Base-by-base conservation (phyloP, 1,140 invertebrate genomes). In the Zaprionus ornatus region DNA sequence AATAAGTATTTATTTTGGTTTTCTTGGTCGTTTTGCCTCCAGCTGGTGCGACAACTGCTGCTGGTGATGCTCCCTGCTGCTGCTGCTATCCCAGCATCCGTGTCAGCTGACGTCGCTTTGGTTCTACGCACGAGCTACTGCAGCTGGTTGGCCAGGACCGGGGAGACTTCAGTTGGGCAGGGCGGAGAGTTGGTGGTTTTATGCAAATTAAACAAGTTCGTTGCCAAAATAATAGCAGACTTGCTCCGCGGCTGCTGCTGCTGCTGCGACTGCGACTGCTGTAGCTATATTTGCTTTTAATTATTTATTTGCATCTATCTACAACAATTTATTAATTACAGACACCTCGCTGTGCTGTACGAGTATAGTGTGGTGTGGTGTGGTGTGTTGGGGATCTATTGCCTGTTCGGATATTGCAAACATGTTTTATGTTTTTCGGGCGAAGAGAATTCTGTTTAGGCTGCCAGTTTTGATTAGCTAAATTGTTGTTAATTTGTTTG, bases 131-230 rank as follows among this genome's bases (percentile, higher is more conserved):
- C 45, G 17, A n/a, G 59, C 52, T 29, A 37, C 21, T 54, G 59
- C 40, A 64, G 42, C 13, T 52, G 45, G 67, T 74, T 27, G 25
- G 52, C 13, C 5, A 0, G 40, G 40, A 9, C 37, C n/a, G 37
- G 13, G 13, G 23, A n/a, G 25, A 25, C 4, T 9, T 9, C 52
- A 55, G 32, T n/a, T 3, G 27, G 9, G 54, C 6, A 27, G 21
- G 27, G 21, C 54, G 60, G 3, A 6, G n/a, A n/a, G 15, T 48
- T 19, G 21, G 52, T 55, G 77, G 54, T 29, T 65, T 72, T 88
- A 88, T 88, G 84, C 85, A 88, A 88, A 88, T 90, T 84, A 88
- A 88, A 88, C 85, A 76, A 90, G 84, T 88, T 88, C 72, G 69
- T 76, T 84, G 85, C 84, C 84, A 90, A 88, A 83, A 87, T 84